phyloP scores from a whole-genome alignment of 2,113 vertebrate genomes.

The Otis tarda region DNA sequence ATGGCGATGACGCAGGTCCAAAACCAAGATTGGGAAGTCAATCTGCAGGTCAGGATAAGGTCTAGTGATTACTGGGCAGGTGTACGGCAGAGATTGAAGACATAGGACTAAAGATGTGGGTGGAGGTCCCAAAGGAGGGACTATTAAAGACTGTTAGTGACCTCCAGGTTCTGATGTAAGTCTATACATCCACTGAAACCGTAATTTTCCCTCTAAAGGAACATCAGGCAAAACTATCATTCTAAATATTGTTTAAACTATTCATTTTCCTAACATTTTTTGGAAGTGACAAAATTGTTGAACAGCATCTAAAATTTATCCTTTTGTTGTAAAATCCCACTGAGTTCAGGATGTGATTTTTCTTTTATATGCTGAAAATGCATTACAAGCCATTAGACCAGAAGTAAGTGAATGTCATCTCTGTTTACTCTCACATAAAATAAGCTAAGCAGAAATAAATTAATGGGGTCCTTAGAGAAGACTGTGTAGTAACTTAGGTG shows the following conservation, averaged over 20 bases:
- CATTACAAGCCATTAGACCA: neutral
- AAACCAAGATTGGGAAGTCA: neutral
- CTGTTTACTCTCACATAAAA: neutral
- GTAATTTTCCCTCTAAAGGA: neutral
- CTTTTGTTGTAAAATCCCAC: neutral
- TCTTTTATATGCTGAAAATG: neutral
- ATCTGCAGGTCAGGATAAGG: accelerated
- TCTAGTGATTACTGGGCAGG: neutral
- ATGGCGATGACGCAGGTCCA: neutral
- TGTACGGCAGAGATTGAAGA: neutral
- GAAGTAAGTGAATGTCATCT: neutral
- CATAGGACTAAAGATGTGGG: neutral
- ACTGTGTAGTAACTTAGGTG: neutral
- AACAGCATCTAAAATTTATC: neutral
- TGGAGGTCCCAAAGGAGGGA: neutral
- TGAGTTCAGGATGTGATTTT: neutral
- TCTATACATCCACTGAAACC: neutral
- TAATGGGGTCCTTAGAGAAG: neutral
- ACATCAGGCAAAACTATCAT: neutral
- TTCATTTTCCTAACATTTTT: neutral
- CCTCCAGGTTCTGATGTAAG: neutral
- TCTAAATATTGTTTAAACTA: neutral
- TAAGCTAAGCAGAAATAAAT: neutral
- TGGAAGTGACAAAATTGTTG: neutral
- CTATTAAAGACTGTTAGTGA: neutral